Base-by-base conservation (phyloP, 1,140 invertebrate genomes). In the Sesamia nonagrioides region DNA sequence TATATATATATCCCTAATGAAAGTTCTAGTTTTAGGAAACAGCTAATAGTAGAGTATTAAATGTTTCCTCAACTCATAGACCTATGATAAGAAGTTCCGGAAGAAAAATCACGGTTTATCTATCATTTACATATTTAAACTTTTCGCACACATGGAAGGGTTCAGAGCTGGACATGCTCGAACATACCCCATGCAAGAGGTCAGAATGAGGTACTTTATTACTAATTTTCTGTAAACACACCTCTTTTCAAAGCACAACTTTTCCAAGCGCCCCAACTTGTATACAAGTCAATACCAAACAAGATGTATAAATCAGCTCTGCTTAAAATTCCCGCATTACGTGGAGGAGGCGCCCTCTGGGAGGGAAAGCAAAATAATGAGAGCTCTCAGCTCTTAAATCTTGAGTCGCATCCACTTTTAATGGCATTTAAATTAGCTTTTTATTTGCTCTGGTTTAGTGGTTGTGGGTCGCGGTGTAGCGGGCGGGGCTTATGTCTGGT, bases 381-480 rank as follows among this genome's bases (percentile, higher is more conserved):
- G 77, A 45, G 40, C 81, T 79, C 69, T 45, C 71, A 85, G 79
- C 79, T 84, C 81, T 83, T 81, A 84, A 85, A 84, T 85, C 84
- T 84, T 81, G 60, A 80, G 60, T 45, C 78, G 82, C 80, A 81
- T 88, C 84, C 82, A 88, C 82, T 84, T 85, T 87, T 88, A 87
- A 88, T 88, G 85, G 83, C 84, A 88, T 88, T 88, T 88, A 87
- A 87, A 88, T 88, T 82, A 86, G 84, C 45, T 88, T 86, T 84
- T 88, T 87, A 88, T 87, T 85, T 85, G 82, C 81, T 80, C 81
- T 58, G 50, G 68, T 60, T 81, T 78, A 75, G 52, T 17, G 73
- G 73, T 63, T 21, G 72, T 27, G 56, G 54, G 56, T 35, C 35
- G 42, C 40, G 58, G 56, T 27, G 27, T 27, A 27, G 21, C 15